phyloP scores from a whole-genome alignment of 2,113 vertebrate genomes.

The Reinhardtius hippoglossoides region DNA sequence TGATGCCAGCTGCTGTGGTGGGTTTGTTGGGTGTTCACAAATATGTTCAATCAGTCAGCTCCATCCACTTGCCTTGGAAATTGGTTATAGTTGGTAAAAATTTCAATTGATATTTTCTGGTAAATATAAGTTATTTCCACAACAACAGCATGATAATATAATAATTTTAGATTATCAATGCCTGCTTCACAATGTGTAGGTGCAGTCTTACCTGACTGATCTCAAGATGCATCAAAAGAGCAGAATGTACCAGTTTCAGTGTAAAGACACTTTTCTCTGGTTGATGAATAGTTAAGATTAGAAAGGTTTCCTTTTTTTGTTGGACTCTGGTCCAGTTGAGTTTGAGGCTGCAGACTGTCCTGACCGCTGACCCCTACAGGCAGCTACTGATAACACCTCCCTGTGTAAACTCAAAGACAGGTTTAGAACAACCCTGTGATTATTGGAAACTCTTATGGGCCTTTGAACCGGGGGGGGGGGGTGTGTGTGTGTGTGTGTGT shows the following conservation, averaged over 20 bases:
- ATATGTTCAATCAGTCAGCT: neutral
- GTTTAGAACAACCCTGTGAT: conserved; percentile 37
- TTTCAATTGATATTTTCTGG: neutral
- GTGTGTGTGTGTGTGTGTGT: no score
- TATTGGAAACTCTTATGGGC: conserved; percentile 41
- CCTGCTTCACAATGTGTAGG: neutral
- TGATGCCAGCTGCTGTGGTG: conserved; percentile 17
- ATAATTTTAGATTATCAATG: no score
- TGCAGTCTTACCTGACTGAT: neutral
- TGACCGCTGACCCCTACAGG: conserved; percentile 1
- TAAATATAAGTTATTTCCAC: conserved; percentile 1
- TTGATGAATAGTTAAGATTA: neutral
- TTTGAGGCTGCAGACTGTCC: neutral
- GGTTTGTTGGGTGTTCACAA: neutral
- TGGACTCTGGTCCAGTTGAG: neutral
- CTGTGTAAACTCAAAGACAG: conserved; percentile 22
- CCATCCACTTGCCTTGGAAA: neutral
- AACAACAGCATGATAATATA: neutral
- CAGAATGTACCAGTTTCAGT: neutral
- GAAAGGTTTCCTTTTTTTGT: neutral
- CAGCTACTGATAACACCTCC: conserved; percentile 25
- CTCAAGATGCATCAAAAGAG: neutral
- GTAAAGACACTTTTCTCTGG: neutral
- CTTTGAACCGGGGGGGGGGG: conserved; percentile 44
- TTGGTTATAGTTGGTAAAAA: neutral